A percentile compares a stretch with the other conserved stretches of the same genome.
Conservation (phyloP, 2,113 vertebrate species). For the Etia nguti region DNA sequence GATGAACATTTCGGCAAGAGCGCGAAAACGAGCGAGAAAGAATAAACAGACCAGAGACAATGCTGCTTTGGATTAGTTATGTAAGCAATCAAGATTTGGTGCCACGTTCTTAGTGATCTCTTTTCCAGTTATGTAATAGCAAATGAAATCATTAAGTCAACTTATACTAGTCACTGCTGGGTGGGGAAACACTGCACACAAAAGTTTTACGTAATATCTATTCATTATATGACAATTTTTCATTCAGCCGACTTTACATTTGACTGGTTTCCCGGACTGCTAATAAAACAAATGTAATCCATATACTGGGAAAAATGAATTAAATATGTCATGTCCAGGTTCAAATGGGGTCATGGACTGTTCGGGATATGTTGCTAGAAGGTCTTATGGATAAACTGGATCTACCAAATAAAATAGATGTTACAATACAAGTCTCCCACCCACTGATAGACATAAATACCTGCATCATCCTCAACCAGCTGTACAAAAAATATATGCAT, state of each 20-base stretch:
- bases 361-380: neutral
- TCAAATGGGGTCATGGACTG: neutral
- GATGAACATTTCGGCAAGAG: constrained; percentile 28
- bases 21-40: constrained; percentile 1
- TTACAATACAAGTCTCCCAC: neutral
- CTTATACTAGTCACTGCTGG: neutral
- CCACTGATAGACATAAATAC: neutral
- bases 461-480: neutral
- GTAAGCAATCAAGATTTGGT: constrained; percentile 46
- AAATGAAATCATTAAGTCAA: neutral
- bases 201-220: neutral
- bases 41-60: constrained; percentile 16
- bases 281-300: neutral
- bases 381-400: neutral
- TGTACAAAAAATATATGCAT: neutral
- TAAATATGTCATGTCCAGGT: neutral
- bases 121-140: constrained; percentile 8
- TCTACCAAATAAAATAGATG: neutral
- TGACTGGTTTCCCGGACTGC: neutral
- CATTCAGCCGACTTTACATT: neutral
- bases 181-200: neutral
- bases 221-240: neutral
- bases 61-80: constrained; percentile 49
- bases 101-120: constrained; percentile 8
- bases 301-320: neutral